Conservation (phyloP, 2,113 vertebrate genomes). For the Lepidothrix coronata region DNA sequence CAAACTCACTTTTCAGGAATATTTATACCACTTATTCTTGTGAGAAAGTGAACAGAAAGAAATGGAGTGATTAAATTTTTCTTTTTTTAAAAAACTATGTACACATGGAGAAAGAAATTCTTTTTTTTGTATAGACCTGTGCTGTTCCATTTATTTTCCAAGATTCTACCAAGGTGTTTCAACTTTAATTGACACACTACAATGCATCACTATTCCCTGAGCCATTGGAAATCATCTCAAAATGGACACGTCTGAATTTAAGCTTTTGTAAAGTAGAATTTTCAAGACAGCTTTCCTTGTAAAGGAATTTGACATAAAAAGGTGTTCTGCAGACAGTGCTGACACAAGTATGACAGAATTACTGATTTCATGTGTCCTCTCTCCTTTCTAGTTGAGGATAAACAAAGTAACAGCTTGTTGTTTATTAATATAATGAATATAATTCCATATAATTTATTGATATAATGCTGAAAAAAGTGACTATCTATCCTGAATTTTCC, state of each 20-base stretch:
- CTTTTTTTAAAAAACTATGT: not conserved
- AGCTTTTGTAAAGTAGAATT: not conserved
- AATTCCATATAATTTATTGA: not conserved
- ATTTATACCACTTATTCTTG: not conserved
- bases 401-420: not conserved
- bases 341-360: not conserved
- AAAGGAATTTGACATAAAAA: not conserved
- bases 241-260: not conserved
- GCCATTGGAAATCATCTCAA: not conserved
- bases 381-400: not conserved
- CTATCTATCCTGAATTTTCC: not conserved
- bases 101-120: not conserved
- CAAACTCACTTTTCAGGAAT: not conserved
- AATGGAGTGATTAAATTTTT: not conserved
- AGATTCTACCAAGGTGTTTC: not conserved
- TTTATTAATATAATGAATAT: not conserved
- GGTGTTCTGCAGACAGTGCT: not conserved
- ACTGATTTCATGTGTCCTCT: not conserved
- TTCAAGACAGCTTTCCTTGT: not conserved
- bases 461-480: not conserved
- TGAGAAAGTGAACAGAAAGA: not conserved
- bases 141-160: not conserved
- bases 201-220: not conserved
- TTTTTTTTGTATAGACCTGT: not conserved
- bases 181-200: not conserved